Conservation (phyloP, 1,140 invertebrate species). For the Drosophila biarmipes region DNA sequence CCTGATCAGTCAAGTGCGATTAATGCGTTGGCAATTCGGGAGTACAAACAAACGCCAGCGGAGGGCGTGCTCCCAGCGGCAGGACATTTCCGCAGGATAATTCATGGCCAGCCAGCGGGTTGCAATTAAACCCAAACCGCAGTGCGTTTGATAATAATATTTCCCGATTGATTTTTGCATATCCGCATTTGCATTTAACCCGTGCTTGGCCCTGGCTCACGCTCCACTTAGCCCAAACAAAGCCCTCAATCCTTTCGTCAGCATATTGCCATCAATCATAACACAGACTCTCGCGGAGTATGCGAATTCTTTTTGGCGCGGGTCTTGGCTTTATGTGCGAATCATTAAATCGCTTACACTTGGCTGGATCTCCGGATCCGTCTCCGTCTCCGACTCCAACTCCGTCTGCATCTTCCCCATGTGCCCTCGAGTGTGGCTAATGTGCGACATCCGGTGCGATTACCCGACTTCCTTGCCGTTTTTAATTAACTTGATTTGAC, state of each 20-base stretch:
- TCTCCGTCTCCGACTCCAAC: slow-evolving; percentile 44
- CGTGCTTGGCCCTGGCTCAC: slow-evolving; percentile 52
- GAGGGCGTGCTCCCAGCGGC: slow-evolving; percentile 76
- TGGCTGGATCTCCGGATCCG: slow-evolving; percentile 52
- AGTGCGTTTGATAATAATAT: slow-evolving; percentile 34
- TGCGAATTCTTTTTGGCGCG: slow-evolving; percentile 67
- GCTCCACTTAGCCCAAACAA: slow-evolving; percentile 67
- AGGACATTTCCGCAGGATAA: slow-evolving; percentile 64
- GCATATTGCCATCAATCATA: slow-evolving; percentile 77
- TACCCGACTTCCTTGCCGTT: slow-evolving; percentile 22
- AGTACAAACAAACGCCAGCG: slow-evolving; percentile 72
- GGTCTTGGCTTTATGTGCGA: slow-evolving; percentile 70
- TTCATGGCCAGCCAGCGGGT: slow-evolving; percentile 74
- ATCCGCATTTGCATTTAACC: slow-evolving; percentile 57
- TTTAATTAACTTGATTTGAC: slow-evolving; percentile 84
- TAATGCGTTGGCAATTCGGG: slow-evolving; percentile 59
- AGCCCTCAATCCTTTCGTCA: slow-evolving; percentile 50
- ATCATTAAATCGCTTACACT: slow-evolving; percentile 77
- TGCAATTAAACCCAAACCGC: slow-evolving; percentile 76
- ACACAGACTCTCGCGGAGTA: slow-evolving; percentile 27
- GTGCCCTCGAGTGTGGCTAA: slow-evolving; percentile 78
- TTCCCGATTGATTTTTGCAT: slow-evolving; percentile 35
- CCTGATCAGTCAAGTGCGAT: slow-evolving; percentile 49
- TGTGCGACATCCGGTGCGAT: slow-evolving; percentile 80
- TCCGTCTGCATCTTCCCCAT: slow-evolving; percentile 51